Evolutionary conservation across 1,140 invertebrate species (phyloP).

Genomic region (Drosophila pallidifrons): DNA sequence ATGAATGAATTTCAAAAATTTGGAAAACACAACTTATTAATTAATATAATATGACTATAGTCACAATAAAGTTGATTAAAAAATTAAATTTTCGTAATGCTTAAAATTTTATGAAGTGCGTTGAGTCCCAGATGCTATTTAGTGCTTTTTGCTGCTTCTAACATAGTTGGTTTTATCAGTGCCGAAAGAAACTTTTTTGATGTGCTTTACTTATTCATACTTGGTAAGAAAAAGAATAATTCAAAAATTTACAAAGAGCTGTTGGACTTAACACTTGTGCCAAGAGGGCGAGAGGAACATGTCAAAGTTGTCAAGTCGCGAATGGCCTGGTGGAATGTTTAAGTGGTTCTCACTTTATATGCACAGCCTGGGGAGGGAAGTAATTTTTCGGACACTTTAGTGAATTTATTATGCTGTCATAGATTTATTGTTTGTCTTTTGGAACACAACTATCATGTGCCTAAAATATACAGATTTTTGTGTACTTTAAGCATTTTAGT

Average conservation of each 20-base stretch:
- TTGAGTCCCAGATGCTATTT: background rate
- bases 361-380: background rate
- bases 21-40: background rate
- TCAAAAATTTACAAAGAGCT: conserved; percentile 13
- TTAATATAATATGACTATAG: background rate
- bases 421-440: conserved; percentile 2
- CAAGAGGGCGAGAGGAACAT: background rate
- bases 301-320: conserved; percentile 7
- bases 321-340: background rate
- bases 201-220: conserved; percentile 15
- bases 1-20: background rate
- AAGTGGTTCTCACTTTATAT: conserved; percentile 11
- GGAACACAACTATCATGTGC: background rate
- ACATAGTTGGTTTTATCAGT: background rate
- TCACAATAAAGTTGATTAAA: background rate
- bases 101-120: background rate
- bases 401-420: conserved; percentile 10
- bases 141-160: background rate
- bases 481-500: conserved; percentile 2
- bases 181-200: conserved; percentile 6
- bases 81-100: background rate
- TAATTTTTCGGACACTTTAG: conserved; percentile 5
- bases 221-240: conserved; percentile 4
- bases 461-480: background rate
- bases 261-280: background rate